A percentile compares a stretch with the other conserved stretches of the same genome.
Conservation (phyloP, 2,888 invertebrate genomes). For the Aporophyla nigra region DNA sequence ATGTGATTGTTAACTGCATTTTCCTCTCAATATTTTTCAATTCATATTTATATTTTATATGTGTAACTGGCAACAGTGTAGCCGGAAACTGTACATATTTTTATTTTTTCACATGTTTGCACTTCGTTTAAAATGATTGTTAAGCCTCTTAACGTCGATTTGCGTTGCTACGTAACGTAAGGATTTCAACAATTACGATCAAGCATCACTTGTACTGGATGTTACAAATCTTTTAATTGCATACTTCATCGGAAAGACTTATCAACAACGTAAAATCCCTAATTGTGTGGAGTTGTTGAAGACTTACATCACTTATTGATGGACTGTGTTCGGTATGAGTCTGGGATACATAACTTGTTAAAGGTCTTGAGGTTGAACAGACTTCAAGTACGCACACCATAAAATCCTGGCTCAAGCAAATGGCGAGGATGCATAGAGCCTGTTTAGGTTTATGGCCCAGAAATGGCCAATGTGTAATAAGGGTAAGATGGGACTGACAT, state of each 20-base stretch:
- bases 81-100: conserved; percentile 36
- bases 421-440: too few relatives aligned
- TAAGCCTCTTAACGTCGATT: conserved; percentile 41
- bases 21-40: conserved; percentile 64
- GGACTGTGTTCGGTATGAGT: too few relatives aligned
- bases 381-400: too few relatives aligned
- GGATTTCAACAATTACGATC: neutral
- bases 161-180: neutral
- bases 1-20: conserved; percentile 86
- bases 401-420: too few relatives aligned
- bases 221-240: neutral
- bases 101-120: conserved; percentile 30
- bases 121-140: conserved; percentile 28
- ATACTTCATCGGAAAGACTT: conserved; percentile 4
- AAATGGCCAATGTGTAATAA: too few relatives aligned
- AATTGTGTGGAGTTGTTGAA: too few relatives aligned
- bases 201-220: neutral
- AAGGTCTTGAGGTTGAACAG: too few relatives aligned
- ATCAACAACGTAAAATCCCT: neutral
- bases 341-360: too few relatives aligned
- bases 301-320: too few relatives aligned
- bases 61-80: conserved; percentile 18
- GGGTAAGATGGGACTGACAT: too few relatives aligned
- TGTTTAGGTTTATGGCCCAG: too few relatives aligned
- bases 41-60: conserved; percentile 55